These are phyloP conservation scores for Pavo muticus DNA, from an alignment of 2,113 vertebrate genomes.

Conservation along the genomic window DNA sequence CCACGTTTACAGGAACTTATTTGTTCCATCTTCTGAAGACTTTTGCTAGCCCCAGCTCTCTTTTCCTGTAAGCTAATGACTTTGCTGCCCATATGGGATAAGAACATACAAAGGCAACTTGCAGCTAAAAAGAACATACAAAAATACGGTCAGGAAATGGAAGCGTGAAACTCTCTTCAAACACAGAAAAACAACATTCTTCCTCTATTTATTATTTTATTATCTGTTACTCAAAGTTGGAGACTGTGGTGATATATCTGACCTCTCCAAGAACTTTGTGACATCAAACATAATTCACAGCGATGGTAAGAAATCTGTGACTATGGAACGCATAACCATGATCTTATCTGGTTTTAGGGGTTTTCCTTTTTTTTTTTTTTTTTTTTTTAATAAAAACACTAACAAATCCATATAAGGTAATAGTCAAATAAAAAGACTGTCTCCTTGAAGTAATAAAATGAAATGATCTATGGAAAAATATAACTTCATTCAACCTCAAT, in stretches of 20 bases:
- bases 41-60: not conserved
- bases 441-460: conserved; percentile 34
- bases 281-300: not conserved
- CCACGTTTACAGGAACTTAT: not conserved
- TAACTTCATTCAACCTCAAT: not conserved
- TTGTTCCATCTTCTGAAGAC: not conserved
- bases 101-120: not conserved
- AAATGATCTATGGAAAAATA: not conserved
- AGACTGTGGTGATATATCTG: not conserved
- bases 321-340: not conserved
- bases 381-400: not conserved
- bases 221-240: not conserved
- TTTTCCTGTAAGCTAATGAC: not conserved
- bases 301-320: not conserved
- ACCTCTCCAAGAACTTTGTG: not conserved
- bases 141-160: not conserved
- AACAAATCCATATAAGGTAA: conserved; percentile 19
- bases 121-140: not conserved
- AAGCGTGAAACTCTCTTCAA: not conserved
- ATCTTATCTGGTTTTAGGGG: not conserved
- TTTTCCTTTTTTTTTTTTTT: not conserved
- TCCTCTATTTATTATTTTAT: not conserved
- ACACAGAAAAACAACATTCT: not conserved
- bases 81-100: not conserved
- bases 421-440: conserved; percentile 5